Conservation (phyloP, 2,113 vertebrate genomes). For the Ammodytes dubius region DNA sequence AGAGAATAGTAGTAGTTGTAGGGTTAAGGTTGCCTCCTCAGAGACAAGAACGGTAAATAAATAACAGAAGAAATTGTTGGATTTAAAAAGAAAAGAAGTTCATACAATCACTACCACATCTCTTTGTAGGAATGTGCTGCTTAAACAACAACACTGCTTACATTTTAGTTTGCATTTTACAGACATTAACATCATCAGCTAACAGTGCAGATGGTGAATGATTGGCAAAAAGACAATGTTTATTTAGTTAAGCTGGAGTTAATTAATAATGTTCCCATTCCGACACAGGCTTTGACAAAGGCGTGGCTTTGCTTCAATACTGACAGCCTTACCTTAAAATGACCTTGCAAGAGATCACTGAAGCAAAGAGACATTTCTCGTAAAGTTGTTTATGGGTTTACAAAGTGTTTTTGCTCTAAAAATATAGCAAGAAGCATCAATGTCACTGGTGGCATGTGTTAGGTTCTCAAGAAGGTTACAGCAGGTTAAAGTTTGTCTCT, state of each 20-base stretch:
- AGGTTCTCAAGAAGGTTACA: not conserved
- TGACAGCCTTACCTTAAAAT: not conserved
- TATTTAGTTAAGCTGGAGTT: constrained; percentile 15
- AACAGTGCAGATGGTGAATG: constrained; percentile 12
- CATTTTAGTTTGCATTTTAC: not conserved
- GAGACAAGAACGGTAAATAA: constrained; percentile 3
- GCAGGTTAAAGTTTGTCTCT: not conserved
- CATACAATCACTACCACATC: no score
- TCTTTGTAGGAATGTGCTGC: not conserved
- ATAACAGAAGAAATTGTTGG: not conserved
- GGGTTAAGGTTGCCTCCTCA: constrained; percentile 16
- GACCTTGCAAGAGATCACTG: not conserved
- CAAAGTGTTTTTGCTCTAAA: not conserved
- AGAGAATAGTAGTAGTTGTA: not conserved
- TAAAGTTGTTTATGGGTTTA: not conserved
- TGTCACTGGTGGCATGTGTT: constrained; percentile 11
- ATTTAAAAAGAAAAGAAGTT: not conserved
- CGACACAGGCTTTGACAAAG: not conserved
- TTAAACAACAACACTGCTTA: not conserved
- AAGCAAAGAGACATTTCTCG: not conserved
- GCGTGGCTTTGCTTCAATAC: not conserved
- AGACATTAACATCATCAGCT: not conserved
- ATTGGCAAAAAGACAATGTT: constrained; percentile 1
- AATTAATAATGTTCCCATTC: constrained; percentile 20
- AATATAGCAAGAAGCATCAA: not conserved